Percentiles rank a stretch among this genome's conserved stretches.
phyloP scores from a whole-genome alignment of 2,888 invertebrate genomes.

The Chaitophorus viminalis region DNA sequence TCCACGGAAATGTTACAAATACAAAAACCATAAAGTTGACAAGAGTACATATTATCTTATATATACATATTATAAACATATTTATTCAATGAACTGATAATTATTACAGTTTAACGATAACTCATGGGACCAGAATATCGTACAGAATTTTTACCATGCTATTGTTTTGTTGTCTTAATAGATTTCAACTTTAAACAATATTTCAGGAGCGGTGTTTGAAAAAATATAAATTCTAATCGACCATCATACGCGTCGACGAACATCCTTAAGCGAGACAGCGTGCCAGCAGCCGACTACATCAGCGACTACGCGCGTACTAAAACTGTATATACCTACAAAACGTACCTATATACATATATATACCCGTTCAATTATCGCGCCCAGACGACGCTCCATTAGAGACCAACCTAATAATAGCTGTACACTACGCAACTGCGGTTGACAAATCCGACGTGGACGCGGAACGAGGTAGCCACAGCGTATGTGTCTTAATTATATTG shows the following conservation, averaged over 20 bases:
- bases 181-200: too few species aligned
- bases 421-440: not conserved
- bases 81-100: too few species aligned
- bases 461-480: conserved; percentile 4
- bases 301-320: not conserved
- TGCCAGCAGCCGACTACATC: not conserved
- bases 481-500: conserved; percentile 19
- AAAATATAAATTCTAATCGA: not conserved
- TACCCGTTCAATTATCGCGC: conserved; percentile 13
- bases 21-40: too few species aligned
- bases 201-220: too few species aligned
- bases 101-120: too few species aligned
- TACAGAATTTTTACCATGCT: too few species aligned
- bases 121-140: too few species aligned
- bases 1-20: too few species aligned
- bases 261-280: not conserved
- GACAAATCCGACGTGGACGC: conserved; percentile 48
- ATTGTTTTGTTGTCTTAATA: too few species aligned
- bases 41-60: too few species aligned
- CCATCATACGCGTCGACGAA: not conserved
- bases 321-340: not conserved
- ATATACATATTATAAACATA: too few species aligned
- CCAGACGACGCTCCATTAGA: conserved; percentile 49
- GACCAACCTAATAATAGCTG: not conserved
- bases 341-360: not conserved